Evolutionary conservation across 2,888 invertebrate species (phyloP), one percentile per base, ranked within the genome.

Genomic region (Unio delphinus): DNA sequence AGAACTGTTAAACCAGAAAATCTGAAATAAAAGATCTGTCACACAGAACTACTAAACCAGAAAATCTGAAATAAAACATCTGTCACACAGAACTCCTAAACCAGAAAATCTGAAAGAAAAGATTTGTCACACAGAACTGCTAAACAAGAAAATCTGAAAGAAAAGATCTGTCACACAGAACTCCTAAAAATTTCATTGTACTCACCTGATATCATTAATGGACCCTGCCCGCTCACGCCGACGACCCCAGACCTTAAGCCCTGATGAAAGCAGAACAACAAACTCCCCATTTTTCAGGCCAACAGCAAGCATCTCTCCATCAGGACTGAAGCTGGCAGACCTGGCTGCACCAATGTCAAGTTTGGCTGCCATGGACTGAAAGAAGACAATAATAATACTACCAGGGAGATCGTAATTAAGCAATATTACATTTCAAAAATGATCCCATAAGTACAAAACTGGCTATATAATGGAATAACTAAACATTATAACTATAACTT

Each of bases 201-300:
- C 76, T 67, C 75, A 89, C 89, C 83, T 84, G 64, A 89, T 76
- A 73, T 87, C 87, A 77, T 84, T 88, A 61, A 90, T 87, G 60
- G 86, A 74, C 11, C 84, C 84, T 17, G 88, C 86, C 64, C 90
- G 77, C 71, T 90, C 89, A 64, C 90, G 75, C 20, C 86, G 85
- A 65, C 87, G 83, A 18, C 85, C 86, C 84, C 86, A 84, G 11
- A 88, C 72, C 67, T 86, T 86, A 64, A 90, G 83, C 18, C 82
- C 87, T 28, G 82, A 81, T 23, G 84, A 76, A 8, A 81, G 74
- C 26, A 89, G 73, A 4, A 90, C 73, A 4, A 87, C 69, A 65
- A 90, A 87, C 74, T 89, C 89, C 57, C 90, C 90, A 71, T 87
- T 89, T 73, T 87, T 88, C 26, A 89, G 76, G 5, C 90, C 90